Percentiles rank a stretch among this genome's conserved stretches.
phyloP scores from a whole-genome alignment of 2,888 invertebrate genomes.

The Ormia ochracea region DNA sequence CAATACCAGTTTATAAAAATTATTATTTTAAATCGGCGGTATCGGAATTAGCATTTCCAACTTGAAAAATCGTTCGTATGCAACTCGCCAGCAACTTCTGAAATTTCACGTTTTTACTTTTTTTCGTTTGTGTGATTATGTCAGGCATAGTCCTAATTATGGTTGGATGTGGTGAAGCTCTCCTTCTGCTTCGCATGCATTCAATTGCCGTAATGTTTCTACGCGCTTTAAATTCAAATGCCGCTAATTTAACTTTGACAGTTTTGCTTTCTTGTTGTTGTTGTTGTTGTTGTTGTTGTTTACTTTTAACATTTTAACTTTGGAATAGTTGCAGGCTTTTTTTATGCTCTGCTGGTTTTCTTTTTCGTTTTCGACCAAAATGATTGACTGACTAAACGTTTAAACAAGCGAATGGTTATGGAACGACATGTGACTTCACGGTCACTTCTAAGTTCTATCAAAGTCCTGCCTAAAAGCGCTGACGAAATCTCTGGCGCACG shows the following conservation, averaged over 20 bases:
- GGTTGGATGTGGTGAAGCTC: neutral
- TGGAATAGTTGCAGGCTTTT: neutral
- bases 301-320: too few species aligned
- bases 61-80: too few species aligned
- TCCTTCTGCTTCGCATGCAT: neutral
- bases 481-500: conserved; percentile 25
- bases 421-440: conserved; percentile 48
- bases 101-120: too few species aligned
- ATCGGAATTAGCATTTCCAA: too few species aligned
- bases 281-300: too few species aligned
- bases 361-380: conserved; percentile 31
- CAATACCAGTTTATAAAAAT: too few species aligned
- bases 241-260: conserved; percentile 53
- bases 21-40: too few species aligned
- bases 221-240: conserved; percentile 47
- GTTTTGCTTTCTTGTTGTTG: neutral
- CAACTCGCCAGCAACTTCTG: too few species aligned
- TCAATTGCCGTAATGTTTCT: conserved; percentile 5
- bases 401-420: conserved; percentile 12
- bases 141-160: neutral
- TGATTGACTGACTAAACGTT: conserved; percentile 52
- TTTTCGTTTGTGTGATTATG: too few species aligned
- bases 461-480: conserved; percentile 46
- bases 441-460: conserved; percentile 59
- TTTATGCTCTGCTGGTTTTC: neutral